Conservation (phyloP, 1,140 invertebrate genomes). For the Lysiphlebus fabarum region DNA sequence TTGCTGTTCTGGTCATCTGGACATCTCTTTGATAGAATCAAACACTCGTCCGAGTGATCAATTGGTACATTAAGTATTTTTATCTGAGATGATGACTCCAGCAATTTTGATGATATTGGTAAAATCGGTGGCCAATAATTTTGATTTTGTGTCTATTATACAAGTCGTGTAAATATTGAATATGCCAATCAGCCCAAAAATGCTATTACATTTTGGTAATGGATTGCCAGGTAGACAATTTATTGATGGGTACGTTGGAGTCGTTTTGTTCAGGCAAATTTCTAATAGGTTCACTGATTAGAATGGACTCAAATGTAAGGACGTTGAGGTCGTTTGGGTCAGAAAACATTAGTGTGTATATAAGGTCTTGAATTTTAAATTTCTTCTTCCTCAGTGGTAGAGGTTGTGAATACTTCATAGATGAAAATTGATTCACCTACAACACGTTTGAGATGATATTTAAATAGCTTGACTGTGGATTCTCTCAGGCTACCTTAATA, state of each 20-base stretch:
- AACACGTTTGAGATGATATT: background rate
- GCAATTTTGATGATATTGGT: no score
- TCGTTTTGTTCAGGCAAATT: background rate
- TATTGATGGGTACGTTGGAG: background rate
- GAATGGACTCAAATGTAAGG: background rate
- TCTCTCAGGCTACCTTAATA: slow-evolving; percentile 43
- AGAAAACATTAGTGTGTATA: background rate
- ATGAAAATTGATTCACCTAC: slow-evolving; percentile 1
- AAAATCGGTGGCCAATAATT: background rate
- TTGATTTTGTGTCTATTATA: background rate
- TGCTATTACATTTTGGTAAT: slow-evolving; percentile 7
- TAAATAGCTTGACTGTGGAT: slow-evolving; percentile 16
- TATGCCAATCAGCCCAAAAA: slow-evolving; percentile 14
- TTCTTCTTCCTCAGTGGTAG: background rate
- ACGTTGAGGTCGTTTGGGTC: background rate
- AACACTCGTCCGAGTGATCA: no score
- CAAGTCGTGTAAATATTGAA: background rate
- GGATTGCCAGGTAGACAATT: slow-evolving; percentile 14
- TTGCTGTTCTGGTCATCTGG: no score
- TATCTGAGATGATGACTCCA: no score
- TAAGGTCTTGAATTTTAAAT: background rate
- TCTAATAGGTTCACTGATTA: slow-evolving; percentile 7
- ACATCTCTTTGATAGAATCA: no score
- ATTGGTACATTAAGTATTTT: no score
- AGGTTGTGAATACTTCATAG: slow-evolving; percentile 7